These are phyloP conservation scores for Diphyllodes magnificus DNA, from an alignment of 2,113 vertebrate species.

Conservation along the genomic window DNA sequence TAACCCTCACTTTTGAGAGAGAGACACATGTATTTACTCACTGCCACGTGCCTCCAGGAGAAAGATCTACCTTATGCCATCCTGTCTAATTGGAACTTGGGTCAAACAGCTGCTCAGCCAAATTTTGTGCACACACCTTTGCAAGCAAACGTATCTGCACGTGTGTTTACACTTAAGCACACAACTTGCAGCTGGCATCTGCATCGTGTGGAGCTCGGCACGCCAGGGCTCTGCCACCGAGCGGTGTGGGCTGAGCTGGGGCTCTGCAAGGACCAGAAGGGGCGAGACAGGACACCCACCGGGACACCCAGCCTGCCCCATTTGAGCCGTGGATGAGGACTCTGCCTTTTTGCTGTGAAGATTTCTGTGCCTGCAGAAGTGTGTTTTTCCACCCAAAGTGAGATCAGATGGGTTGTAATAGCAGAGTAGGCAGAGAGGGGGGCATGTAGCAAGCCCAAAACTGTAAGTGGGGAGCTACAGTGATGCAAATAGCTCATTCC, in stretches of 20 bases:
- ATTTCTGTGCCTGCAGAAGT: neutral
- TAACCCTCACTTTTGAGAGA: neutral
- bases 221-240: fast-evolving
- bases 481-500: conserved; percentile 41
- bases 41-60: neutral
- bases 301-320: neutral
- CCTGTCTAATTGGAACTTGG: neutral
- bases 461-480: conserved; percentile 27
- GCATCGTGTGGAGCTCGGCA: fast-evolving
- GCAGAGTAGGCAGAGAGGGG: conserved; percentile 22
- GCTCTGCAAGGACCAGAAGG: neutral
- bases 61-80: neutral
- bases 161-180: fast-evolving
- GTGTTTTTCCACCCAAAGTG: neutral
- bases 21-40: neutral
- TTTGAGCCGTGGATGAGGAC: neutral
- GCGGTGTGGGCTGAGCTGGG: neutral
- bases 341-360: neutral
- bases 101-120: neutral
- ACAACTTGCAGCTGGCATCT: neutral
- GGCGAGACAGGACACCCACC: fast-evolving
- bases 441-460: neutral
- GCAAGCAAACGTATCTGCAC: neutral
- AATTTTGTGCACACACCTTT: neutral
- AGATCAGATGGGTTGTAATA: conserved; percentile 51